Base-by-base conservation (phyloP, 2,888 invertebrate genomes). In the Acrobasis repandana region DNA sequence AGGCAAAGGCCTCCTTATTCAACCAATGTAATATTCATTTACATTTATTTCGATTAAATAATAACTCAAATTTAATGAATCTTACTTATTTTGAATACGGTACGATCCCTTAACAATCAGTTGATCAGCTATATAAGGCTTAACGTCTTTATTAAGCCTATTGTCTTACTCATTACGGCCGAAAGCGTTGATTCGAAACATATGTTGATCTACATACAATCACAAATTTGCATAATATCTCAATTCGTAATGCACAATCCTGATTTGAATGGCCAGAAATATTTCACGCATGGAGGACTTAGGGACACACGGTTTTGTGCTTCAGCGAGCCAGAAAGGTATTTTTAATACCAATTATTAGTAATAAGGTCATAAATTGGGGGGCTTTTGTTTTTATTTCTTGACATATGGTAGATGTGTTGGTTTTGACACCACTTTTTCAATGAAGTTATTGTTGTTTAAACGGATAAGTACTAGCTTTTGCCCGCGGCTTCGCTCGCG, bases 161-260 rank as follows among this genome's bases (percentile, higher is more conserved):
- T 90, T 92, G 91, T 90, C 81, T 86, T 72, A 83, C 89, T 91
- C 87, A 90, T 90, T 90, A 90, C 86, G 86, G 88, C 75, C 84
- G 85, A 84, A 83, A 61, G 69, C 80, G 81, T 74, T 79, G 83
- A 85, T 87, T 79, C 78, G 71, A 74, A 79, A 75, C 79, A 77
- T 81, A 67, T 69, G 68, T 90, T 90, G 77, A 91, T 92, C 88
- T 92, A 86, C 91, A 92, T 91, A 92, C 91, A 92, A 92, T 92
- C 85, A 85, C 66, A 74, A 71, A 91, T 92, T 92, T 84, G 83
- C 91, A 92, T 92, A 90, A 92, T 92, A 91, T 86, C 91, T 92
- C 91, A 91, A 92, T 92, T 86, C 85, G 80, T 85, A 54, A 54
- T 54, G 54, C 54, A 54, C 38, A 54, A 54, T 72, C 73, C 78